A percentile compares a stretch with the other conserved stretches of the same genome.
phyloP scores from a whole-genome alignment of 2,888 invertebrate species.

The Hirtodrosophila confusa region DNA sequence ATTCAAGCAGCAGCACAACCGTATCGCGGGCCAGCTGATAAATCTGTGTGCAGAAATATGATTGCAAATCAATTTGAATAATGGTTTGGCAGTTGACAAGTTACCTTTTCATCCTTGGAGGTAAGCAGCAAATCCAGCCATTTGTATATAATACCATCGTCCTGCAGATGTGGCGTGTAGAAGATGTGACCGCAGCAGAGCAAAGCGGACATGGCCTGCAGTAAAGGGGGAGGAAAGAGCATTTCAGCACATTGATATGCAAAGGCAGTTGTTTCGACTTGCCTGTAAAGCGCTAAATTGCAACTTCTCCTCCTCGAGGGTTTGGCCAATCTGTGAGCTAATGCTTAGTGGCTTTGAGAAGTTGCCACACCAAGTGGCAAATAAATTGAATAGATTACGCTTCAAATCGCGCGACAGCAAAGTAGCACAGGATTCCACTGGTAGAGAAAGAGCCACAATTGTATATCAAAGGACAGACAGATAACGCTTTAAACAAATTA shows the following conservation, averaged over 20 bases:
- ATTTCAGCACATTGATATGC: conserved; percentile 14
- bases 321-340: conserved; percentile 83
- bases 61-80: background rate
- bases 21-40: conserved; percentile 96
- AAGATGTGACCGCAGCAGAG: conserved; percentile 98
- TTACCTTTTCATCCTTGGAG: conserved; percentile 93
- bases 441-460: too few species aligned
- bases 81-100: background rate
- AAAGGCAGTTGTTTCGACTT: conserved; percentile 19
- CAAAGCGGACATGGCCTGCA: conserved; percentile 97
- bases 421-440: conserved; percentile 94
- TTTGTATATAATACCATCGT: conserved; percentile 96
- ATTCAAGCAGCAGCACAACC: conserved; percentile 95
- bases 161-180: conserved; percentile 91
- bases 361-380: conserved; percentile 97
- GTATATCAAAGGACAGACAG: too few species aligned
- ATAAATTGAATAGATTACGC: conserved; percentile 94
- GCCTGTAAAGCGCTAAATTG: conserved; percentile 87
- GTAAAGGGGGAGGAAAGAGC: background rate
- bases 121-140: conserved; percentile 97
- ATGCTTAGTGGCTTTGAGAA: conserved; percentile 90
- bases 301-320: conserved; percentile 86
- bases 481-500: conserved; percentile 48
- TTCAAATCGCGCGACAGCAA: conserved; percentile 94
- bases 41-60: conserved; percentile 86